Conservation (phyloP, 2,113 vertebrate genomes). For the Ophiodon elongatus region DNA sequence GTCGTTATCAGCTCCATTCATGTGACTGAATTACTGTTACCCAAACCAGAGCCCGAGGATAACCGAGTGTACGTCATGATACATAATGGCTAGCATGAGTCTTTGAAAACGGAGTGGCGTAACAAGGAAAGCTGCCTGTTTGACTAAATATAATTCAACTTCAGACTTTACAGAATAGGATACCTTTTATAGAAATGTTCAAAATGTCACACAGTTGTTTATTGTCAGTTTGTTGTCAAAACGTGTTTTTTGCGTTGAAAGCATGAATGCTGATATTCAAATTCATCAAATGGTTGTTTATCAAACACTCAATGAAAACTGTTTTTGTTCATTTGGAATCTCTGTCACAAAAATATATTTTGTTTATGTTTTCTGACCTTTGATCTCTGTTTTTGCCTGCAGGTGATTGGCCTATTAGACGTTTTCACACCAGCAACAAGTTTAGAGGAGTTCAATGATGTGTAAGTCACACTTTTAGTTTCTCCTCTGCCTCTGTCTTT, state of each 20-base stretch:
- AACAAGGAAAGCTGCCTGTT: neutral
- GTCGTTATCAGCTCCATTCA: neutral
- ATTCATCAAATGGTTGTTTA: neutral
- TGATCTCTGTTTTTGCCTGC: slow-evolving; percentile 36
- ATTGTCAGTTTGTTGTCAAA: neutral
- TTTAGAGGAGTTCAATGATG: slow-evolving; percentile 96
- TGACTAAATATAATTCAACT: neutral
- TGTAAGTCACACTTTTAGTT: slow-evolving; percentile 87
- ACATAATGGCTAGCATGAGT: neutral
- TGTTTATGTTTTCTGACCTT: slow-evolving; percentile 29
- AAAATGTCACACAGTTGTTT: neutral
- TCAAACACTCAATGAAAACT: neutral
- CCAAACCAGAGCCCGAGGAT: neutral
- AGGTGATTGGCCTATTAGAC: slow-evolving; percentile 97
- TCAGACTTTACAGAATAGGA: neutral
- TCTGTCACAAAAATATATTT: neutral
- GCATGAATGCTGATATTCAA: neutral
- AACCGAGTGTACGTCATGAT: neutral
- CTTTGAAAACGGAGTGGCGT: neutral
- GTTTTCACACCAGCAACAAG: slow-evolving; percentile 94
- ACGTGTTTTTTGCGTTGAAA: neutral
- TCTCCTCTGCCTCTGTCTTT: too few species aligned
- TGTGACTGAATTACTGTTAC: slow-evolving; percentile 15
- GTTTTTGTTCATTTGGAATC: neutral
- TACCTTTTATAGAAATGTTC: neutral